Percentiles rank a stretch among this genome's conserved stretches.
Conservation (phyloP, 2,888 invertebrate species). For the Mythimna loreyi region DNA sequence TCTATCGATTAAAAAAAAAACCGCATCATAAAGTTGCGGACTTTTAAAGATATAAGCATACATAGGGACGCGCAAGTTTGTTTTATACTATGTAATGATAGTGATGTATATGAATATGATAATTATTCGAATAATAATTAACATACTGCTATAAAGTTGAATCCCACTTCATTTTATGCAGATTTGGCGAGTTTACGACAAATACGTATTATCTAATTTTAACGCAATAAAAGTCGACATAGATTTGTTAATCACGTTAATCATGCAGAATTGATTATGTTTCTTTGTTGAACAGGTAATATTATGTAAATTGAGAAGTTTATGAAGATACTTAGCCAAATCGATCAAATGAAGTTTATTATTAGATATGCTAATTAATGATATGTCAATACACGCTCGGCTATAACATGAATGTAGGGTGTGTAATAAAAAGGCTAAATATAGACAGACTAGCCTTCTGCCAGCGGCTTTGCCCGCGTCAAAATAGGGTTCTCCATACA, state of each 20-base stretch:
- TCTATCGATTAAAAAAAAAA: too few relatives aligned
- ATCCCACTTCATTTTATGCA: constrained; percentile 1
- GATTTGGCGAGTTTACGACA: constrained; percentile 16
- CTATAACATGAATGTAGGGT: too few relatives aligned
- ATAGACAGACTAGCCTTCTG: too few relatives aligned
- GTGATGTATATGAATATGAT: constrained; percentile 31
- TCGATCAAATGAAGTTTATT: background rate
- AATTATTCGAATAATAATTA: constrained; percentile 34
- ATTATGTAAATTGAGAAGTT: background rate
- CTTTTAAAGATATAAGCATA: too few relatives aligned
- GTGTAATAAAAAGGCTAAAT: too few relatives aligned
- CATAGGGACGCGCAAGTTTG: too few relatives aligned
- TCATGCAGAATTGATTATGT: background rate
- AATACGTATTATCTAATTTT: background rate
- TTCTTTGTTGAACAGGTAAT: background rate
- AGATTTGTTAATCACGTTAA: background rate
- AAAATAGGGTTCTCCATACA: too few relatives aligned
- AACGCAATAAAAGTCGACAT: constrained; percentile 7
- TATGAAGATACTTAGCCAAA: background rate
- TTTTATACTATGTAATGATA: too few relatives aligned
- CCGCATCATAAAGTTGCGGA: too few relatives aligned
- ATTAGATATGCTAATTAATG: too few relatives aligned
- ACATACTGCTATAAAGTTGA: constrained; percentile 19
- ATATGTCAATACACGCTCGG: too few relatives aligned
- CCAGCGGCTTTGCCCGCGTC: too few relatives aligned